Percentiles rank a stretch among this genome's conserved stretches.
phyloP scores from a whole-genome alignment of 2,888 invertebrate genomes.

The Drosophila longiperda region DNA sequence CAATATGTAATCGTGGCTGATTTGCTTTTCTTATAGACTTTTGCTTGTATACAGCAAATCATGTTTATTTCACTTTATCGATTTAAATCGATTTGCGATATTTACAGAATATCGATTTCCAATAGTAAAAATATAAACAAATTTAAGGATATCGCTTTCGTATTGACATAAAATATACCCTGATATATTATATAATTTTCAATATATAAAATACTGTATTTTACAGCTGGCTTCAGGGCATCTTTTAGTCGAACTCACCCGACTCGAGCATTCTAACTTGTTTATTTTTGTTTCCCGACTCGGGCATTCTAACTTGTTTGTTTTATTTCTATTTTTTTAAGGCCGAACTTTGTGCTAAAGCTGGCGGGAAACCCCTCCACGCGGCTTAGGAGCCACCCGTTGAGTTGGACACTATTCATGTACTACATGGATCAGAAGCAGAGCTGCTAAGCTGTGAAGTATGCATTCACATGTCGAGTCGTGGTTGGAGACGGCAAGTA shows the following conservation, averaged over 20 bases:
- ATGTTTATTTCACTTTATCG: too few relatives aligned
- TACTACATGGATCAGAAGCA: conserved; percentile 34
- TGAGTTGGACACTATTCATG: conserved; percentile 28
- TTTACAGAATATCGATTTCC: too few relatives aligned
- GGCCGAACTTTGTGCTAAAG: conserved; percentile 20
- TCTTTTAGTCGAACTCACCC: not conserved
- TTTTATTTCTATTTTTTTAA: conserved; percentile 3
- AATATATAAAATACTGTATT: not conserved
- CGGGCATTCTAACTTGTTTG: conserved; percentile 5
- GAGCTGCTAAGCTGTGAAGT: conserved; percentile 26
- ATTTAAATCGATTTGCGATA: too few relatives aligned
- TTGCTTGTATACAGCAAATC: too few relatives aligned
- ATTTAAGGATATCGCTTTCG: too few relatives aligned
- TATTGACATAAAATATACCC: not conserved
- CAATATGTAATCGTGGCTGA: not conserved
- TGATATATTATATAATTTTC: not conserved
- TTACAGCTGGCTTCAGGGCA: not conserved
- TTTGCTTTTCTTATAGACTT: too few relatives aligned
- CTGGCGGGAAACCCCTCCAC: conserved; percentile 6
- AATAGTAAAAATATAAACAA: too few relatives aligned
- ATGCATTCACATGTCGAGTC: conserved; percentile 11
- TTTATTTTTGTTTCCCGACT: conserved; percentile 3
- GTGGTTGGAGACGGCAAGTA: not conserved
- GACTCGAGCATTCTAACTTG: not conserved
- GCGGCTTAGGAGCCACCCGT: conserved; percentile 8